A percentile compares a stretch with the other conserved stretches of the same genome.
phyloP scores from a whole-genome alignment of 1,140 invertebrate genomes.

The Chironomus striatipennis region DNA sequence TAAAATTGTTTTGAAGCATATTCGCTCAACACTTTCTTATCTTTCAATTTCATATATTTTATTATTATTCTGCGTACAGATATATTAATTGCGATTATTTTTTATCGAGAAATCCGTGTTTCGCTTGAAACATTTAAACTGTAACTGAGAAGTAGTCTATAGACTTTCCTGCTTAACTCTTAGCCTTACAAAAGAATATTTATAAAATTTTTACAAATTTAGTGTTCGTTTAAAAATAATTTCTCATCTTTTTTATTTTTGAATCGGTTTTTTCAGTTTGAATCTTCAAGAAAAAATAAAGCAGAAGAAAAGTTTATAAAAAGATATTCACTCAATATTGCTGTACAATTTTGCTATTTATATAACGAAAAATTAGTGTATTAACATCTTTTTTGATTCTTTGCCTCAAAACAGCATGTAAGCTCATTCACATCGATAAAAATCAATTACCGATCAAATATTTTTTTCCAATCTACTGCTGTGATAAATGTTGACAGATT shows the following conservation, averaged over 20 bases:
- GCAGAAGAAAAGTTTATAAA: conserved; percentile 23
- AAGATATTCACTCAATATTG: conserved; percentile 13
- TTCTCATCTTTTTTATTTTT: conserved; percentile 23
- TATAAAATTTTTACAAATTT: conserved; percentile 22
- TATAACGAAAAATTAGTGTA: conserved; percentile 22
- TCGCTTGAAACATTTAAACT: conserved; percentile 7
- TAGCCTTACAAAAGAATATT: conserved; percentile 19
- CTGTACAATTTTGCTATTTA: conserved; percentile 20
- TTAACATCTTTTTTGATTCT: conserved; percentile 6
- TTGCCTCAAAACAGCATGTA: neutral
- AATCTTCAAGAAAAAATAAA: conserved; percentile 13
- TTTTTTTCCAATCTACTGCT: no score
- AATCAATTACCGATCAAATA: no score
- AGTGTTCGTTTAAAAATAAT: conserved; percentile 24
- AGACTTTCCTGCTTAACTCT: conserved; percentile 19
- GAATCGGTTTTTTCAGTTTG: conserved; percentile 18
- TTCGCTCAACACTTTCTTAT: no score
- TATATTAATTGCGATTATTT: no score
- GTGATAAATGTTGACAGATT: no score
- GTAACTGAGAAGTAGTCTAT: conserved; percentile 22
- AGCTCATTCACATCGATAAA: no score
- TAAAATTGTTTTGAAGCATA: no score
- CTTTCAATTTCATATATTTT: no score
- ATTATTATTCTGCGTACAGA: no score
- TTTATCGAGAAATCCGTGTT: neutral